Percentiles rank a stretch among this genome's conserved stretches.
Evolutionary conservation across 35 echinoderm and acorn worm species (phyloP).

Genomic region (Ophioderma brevispina): DNA sequence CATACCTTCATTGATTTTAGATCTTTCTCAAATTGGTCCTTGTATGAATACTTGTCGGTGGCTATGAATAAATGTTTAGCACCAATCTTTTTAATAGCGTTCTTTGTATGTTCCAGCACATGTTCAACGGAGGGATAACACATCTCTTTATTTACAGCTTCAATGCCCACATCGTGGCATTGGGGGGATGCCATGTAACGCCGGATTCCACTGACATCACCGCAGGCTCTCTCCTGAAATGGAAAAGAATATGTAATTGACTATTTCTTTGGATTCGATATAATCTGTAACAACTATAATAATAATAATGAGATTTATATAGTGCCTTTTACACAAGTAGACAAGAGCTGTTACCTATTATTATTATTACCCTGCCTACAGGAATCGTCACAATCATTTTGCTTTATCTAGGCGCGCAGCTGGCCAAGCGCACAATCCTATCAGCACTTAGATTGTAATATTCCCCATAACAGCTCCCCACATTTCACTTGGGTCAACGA

Average conservation of each 20-base stretch:
- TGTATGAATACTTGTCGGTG: conserved; percentile 78
- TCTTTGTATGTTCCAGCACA: conserved; percentile 50
- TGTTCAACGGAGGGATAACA: conserved; percentile 61
- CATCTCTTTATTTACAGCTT: conserved; percentile 48
- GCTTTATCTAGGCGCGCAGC: no score
- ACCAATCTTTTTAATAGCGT: conserved; percentile 50
- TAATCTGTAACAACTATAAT: no score
- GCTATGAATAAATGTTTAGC: conserved; percentile 96
- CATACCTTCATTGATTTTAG: conserved; percentile 61
- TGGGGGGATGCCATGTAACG: conserved; percentile 89
- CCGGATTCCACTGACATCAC: conserved; percentile 27
- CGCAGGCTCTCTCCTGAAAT: conserved; percentile 68
- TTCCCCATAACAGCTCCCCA: no score
- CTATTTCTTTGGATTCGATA: no score
- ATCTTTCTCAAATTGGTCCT: conserved; percentile 47
- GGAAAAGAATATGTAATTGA: neutral
- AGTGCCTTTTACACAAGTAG: no score
- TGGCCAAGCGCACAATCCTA: no score
- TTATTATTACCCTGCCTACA: no score
- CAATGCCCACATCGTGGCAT: conserved; percentile 42
- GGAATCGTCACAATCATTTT: no score
- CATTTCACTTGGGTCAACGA: no score
- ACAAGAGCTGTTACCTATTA: no score
- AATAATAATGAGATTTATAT: no score
- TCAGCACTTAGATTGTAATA: no score